phyloP scores from a whole-genome alignment of 2,888 invertebrate genomes.

The Lutraria lutraria region DNA sequence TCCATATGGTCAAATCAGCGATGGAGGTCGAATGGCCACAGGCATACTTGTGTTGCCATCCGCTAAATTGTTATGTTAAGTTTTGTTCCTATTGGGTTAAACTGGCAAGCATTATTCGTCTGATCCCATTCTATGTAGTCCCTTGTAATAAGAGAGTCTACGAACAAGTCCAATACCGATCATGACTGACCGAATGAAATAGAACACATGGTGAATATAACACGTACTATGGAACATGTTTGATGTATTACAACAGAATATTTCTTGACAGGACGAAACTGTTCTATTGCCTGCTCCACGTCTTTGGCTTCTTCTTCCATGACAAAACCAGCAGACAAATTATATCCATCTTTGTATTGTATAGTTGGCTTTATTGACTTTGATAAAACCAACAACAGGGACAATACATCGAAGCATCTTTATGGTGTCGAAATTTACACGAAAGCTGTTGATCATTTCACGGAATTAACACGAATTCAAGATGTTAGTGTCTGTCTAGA shows the following conservation, averaged over 20 bases:
- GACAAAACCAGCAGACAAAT: slow-evolving; percentile 29
- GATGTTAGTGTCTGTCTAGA: slow-evolving; percentile 42
- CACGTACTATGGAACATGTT: neutral
- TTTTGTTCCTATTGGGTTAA: too few relatives aligned
- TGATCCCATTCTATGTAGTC: too few relatives aligned
- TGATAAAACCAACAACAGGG: slow-evolving; percentile 42
- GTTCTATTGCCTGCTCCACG: neutral
- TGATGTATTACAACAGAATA: neutral
- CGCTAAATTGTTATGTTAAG: too few relatives aligned
- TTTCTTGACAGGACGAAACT: neutral
- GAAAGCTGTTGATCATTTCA: slow-evolving; percentile 33
- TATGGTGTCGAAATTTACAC: slow-evolving; percentile 39
- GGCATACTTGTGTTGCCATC: too few relatives aligned
- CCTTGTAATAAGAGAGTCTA: too few relatives aligned
- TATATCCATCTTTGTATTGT: slow-evolving; percentile 9
- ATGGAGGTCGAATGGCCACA: too few relatives aligned
- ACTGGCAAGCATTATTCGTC: too few relatives aligned
- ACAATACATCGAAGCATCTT: slow-evolving; percentile 51
- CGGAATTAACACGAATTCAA: slow-evolving; percentile 44
- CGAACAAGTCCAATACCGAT: too few relatives aligned
- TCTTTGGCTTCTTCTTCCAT: neutral
- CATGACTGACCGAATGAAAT: too few relatives aligned
- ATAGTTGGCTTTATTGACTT: slow-evolving; percentile 42
- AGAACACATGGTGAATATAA: too few relatives aligned
- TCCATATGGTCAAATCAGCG: too few relatives aligned